phyloP scores from a whole-genome alignment of 2,113 vertebrate species.

The Ictalurus punctatus region DNA sequence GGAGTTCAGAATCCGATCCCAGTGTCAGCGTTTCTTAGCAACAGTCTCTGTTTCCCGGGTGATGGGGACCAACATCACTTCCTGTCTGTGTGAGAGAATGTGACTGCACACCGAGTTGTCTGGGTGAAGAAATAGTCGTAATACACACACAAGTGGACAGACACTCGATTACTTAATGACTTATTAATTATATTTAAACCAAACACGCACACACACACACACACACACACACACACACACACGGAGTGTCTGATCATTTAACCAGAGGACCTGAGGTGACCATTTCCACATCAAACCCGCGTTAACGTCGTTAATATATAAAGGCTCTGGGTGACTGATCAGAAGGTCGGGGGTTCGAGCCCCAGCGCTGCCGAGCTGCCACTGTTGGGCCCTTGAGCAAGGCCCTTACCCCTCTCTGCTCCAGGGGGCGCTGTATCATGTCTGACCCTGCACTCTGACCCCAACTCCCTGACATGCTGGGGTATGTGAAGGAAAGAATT shows the following conservation, averaged over 20 bases:
- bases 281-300: neutral
- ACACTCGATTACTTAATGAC: neutral
- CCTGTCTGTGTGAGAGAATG: slow-evolving; percentile 66
- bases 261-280: neutral
- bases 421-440: no score
- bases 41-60: slow-evolving; percentile 77
- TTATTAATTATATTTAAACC: neutral
- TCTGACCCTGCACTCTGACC: no score
- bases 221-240: neutral
- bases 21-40: slow-evolving; percentile 79
- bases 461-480: no score
- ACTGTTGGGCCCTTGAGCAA: no score
- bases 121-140: neutral
- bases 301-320: neutral
- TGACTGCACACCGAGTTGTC: slow-evolving; percentile 48
- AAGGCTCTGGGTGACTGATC: no score
- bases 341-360: no score
- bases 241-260: neutral
- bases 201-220: neutral
- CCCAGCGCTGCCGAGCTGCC: no score
- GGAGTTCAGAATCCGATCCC: slow-evolving; percentile 72
- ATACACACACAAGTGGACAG: neutral
- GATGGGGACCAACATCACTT: slow-evolving; percentile 77
- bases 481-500: no score
- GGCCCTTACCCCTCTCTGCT: no score